Conservation (phyloP, 2,797 vertebrate species). For the Arnoldichthys spilopterus region DNA sequence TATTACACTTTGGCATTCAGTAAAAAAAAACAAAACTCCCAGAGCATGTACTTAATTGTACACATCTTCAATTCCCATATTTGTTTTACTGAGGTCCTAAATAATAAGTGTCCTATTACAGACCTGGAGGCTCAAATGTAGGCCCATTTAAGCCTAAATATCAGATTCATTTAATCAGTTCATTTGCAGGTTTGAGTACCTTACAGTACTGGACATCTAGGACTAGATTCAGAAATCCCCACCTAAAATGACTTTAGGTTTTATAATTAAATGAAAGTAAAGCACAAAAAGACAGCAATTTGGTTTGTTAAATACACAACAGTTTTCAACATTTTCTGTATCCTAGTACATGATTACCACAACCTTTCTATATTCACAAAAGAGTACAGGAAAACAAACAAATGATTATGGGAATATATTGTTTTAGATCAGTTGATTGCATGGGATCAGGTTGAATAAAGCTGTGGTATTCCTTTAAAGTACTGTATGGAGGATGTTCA, state of each 20-base stretch:
- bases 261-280: not conserved
- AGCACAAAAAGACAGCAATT: not conserved
- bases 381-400: too few species aligned
- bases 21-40: conserved; percentile 17
- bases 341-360: too few species aligned
- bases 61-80: not conserved
- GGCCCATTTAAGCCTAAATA: too few species aligned
- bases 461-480: not conserved
- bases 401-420: too few species aligned
- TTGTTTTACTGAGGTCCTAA: not conserved
- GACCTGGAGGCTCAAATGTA: not conserved
- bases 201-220: not conserved
- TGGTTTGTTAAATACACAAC: not conserved
- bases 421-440: too few species aligned
- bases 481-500: not conserved
- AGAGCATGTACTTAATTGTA: not conserved
- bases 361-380: too few species aligned
- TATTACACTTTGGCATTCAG: conserved; percentile 19
- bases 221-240: not conserved
- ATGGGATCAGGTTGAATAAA: not conserved
- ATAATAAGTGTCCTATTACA: not conserved
- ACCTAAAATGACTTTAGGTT: not conserved
- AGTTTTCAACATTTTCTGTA: not conserved
- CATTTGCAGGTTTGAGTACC: not conserved
- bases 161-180: too few species aligned